Evolutionary conservation across 2,888 invertebrate species (phyloP).

Genomic region (Pogonocherus hispidulus): DNA sequence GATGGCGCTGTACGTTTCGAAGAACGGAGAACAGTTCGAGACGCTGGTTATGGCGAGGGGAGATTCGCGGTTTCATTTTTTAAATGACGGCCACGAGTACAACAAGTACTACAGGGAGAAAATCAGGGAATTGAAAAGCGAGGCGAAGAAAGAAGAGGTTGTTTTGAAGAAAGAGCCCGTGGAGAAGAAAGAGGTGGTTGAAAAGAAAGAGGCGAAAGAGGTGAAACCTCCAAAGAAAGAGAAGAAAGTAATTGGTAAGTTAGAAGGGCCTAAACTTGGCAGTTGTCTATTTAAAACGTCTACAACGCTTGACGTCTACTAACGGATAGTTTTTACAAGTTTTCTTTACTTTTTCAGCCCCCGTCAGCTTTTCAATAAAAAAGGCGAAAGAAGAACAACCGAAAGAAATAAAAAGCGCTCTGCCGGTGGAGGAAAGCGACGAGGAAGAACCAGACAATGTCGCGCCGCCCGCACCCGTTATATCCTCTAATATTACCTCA

Average conservation of each 20-base stretch:
- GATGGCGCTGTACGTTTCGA: slow-evolving; percentile 96
- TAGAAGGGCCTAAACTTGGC: neutral
- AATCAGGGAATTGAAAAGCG: slow-evolving; percentile 69
- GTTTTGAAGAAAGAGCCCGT: no score
- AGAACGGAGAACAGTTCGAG: slow-evolving; percentile 95
- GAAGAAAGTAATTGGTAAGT: slow-evolving; percentile 65
- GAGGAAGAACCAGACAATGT: slow-evolving; percentile 71
- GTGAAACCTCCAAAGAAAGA: slow-evolving; percentile 54
- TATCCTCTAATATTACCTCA: neutral
- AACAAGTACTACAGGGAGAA: slow-evolving; percentile 86
- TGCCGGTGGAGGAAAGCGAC: slow-evolving; percentile 84
- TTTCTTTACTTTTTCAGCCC: slow-evolving; percentile 68
- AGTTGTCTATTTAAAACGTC: no score
- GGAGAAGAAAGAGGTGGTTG: slow-evolving; percentile 62
- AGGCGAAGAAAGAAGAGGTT: slow-evolving; percentile 41
- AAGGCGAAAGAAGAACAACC: slow-evolving; percentile 77
- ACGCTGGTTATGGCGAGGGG: slow-evolving; percentile 86
- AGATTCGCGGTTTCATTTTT: slow-evolving; percentile 90
- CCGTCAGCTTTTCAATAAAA: slow-evolving; percentile 89
- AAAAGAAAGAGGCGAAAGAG: slow-evolving; percentile 42
- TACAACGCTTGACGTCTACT: no score
- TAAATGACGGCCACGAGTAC: slow-evolving; percentile 82
- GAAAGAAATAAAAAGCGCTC: slow-evolving; percentile 75
- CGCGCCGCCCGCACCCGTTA: slow-evolving; percentile 1
- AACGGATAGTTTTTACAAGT: neutral